Evolutionary conservation across 2,113 vertebrate genomes (phyloP).

Genomic region (Melospiza melodia): DNA sequence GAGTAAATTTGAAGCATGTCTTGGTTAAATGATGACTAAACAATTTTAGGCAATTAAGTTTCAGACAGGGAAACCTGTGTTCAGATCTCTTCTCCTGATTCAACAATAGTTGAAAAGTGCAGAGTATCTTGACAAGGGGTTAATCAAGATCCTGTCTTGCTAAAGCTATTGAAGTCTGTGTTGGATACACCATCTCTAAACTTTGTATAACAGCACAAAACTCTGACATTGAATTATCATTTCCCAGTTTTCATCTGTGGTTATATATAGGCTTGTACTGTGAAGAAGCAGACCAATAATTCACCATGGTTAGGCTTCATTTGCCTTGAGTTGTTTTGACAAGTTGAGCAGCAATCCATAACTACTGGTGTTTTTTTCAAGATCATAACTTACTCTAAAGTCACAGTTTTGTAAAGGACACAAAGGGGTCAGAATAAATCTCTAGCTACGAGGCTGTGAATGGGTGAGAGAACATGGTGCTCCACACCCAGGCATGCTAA

Average conservation of each 20-base stretch:
- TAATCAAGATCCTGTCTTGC: not conserved
- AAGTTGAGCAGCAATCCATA: constrained; percentile 47
- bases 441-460: not conserved
- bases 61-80: not conserved
- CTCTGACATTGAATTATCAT: not conserved
- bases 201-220: not conserved
- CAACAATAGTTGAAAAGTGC: accelerated
- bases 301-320: constrained; percentile 40
- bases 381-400: constrained; percentile 36
- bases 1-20: not conserved
- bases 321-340: constrained; percentile 56
- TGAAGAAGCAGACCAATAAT: constrained; percentile 32
- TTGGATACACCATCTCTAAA: not conserved
- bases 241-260: not conserved
- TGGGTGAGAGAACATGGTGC: not conserved
- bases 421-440: constrained; percentile 49
- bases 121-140: not conserved
- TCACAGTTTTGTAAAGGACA: constrained; percentile 42
- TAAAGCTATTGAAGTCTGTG: not conserved
- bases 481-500: not conserved
- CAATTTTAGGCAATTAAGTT: not conserved
- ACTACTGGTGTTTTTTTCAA: constrained; percentile 19
- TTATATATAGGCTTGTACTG: not conserved
- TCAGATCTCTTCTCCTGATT: not conserved
- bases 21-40: not conserved